Base-by-base conservation (phyloP, 2,113 vertebrate species). In the Rhinogobius similis region DNA sequence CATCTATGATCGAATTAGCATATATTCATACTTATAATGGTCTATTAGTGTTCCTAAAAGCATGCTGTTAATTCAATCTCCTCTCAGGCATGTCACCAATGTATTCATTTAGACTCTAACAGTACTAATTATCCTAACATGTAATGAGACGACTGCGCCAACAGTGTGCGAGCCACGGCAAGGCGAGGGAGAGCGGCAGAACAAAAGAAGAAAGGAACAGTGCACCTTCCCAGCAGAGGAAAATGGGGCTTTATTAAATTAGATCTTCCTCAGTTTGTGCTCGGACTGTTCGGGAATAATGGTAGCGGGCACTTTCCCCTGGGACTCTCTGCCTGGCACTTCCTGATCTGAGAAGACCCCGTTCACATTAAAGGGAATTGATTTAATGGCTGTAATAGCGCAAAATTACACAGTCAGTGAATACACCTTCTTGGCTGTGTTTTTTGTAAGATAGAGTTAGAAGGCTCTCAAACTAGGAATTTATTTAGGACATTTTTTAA, bases 331-430 rank as follows among this genome's bases (percentile, higher is more conserved):
- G 65, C 70, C 78, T 87, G 85, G 82, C 80, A 82, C 84, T 90
- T 90, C 88, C 90, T 89, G 86, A 82, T 82, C 76, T 67, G 81
- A 76, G 74, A 79, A 56, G 77, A 76, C 82, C 83, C 76, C 62
- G 75, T 80, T 70, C 74, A 82, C 82, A 89, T 92, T 86, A 89
- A 75, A 75, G 82, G 74, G 79, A 91, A 89, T 88, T 87, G 80
- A 89, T 88, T 91, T 89, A 89, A 86, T 84, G 70, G 73, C 80
- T 86, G 86, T 85, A 86, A 80, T 87, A 83, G 68, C 88, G 62
- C 48, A 82, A 69, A 75, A 70, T 73, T 10, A 18, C 72, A 69
- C 23, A 59, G 52, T 58, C 26, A 29, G 24, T 18, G 1, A 10
- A 10, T n/a, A 9, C 46, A 50, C 20, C 20, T 50, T 21, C 8